Evolutionary conservation across 2,888 invertebrate genomes (phyloP).

Genomic region (Heliconius charithonia): DNA sequence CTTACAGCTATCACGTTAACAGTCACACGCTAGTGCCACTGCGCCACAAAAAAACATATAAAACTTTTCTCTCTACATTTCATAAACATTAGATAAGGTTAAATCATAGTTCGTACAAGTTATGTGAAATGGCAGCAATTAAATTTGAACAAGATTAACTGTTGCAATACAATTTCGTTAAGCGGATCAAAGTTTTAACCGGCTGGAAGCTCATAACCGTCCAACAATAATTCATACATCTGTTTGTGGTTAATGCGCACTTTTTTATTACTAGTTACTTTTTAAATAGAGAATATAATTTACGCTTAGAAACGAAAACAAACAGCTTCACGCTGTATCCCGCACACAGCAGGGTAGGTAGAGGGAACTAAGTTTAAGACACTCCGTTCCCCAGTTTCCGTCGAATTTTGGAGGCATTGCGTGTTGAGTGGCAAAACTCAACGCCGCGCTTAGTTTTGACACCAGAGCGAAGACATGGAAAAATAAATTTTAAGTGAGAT

Average conservation of each 20-base stretch:
- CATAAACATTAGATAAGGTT: background rate
- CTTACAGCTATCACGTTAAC: too few relatives aligned
- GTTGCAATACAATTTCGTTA: slow-evolving; percentile 16
- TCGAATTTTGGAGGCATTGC: too few relatives aligned
- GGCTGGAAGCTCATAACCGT: slow-evolving; percentile 21
- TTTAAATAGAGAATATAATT: background rate
- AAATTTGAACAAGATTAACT: slow-evolving; percentile 28
- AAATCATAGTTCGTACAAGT: background rate
- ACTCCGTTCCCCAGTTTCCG: too few relatives aligned
- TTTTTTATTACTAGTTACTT: background rate
- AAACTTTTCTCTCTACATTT: background rate
- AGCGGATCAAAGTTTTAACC: slow-evolving; percentile 23
- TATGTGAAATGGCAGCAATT: slow-evolving; percentile 8
- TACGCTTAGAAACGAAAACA: background rate
- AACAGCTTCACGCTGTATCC: too few relatives aligned
- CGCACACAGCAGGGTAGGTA: too few relatives aligned
- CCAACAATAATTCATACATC: slow-evolving; percentile 21
- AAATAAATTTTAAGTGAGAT: too few relatives aligned
- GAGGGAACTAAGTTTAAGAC: too few relatives aligned
- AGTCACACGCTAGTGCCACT: too few relatives aligned
- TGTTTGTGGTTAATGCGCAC: background rate
- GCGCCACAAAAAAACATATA: too few relatives aligned
- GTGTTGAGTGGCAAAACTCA: too few relatives aligned
- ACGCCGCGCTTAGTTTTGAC: too few relatives aligned
- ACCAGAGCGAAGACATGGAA: too few relatives aligned